These are phyloP conservation scores for Rhinogobio ventralis DNA, from an alignment of 2,797 vertebrate genomes.

Conservation along the genomic window DNA sequence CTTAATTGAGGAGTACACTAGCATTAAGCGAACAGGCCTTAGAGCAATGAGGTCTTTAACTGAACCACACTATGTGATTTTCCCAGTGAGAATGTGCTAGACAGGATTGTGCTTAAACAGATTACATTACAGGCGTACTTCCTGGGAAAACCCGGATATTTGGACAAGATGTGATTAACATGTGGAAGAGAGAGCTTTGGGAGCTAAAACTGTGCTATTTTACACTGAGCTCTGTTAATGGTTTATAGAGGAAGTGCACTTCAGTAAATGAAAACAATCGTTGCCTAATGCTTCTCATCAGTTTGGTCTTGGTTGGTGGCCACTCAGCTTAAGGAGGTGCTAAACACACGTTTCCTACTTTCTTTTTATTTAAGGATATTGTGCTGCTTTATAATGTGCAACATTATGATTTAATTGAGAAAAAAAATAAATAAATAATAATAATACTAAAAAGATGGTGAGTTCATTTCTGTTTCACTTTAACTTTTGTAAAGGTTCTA, in stretches of 20 bases:
- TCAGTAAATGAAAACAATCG: conserved; percentile 51
- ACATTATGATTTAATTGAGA: background rate
- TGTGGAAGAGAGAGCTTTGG: conserved; percentile 50
- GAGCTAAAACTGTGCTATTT: conserved; percentile 50
- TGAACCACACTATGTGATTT: conserved; percentile 25
- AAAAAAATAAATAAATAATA: background rate
- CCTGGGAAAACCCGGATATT: conserved; percentile 44
- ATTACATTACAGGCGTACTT: conserved; percentile 43
- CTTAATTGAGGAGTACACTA: background rate
- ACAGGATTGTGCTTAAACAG: conserved; percentile 28
- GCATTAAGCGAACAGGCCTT: conserved; percentile 7
- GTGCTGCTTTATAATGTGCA: background rate
- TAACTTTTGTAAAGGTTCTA: conserved; percentile 20
- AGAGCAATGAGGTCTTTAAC: background rate
- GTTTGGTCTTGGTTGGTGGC: conserved; percentile 48
- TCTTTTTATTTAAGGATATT: background rate
- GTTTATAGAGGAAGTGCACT: conserved; percentile 53
- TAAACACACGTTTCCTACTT: conserved; percentile 31
- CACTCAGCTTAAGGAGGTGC: conserved; percentile 23
- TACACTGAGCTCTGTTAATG: conserved; percentile 48
- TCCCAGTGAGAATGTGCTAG: conserved; percentile 15
- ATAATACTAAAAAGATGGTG: background rate
- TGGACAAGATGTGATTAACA: conserved; percentile 53
- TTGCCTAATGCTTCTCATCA: conserved; percentile 52
- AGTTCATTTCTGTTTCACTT: conserved; percentile 8